A percentile compares a stretch with the other conserved stretches of the same genome.
Evolutionary conservation across 2,113 vertebrate genomes (phyloP).

Genomic region (Redunca redunca): DNA sequence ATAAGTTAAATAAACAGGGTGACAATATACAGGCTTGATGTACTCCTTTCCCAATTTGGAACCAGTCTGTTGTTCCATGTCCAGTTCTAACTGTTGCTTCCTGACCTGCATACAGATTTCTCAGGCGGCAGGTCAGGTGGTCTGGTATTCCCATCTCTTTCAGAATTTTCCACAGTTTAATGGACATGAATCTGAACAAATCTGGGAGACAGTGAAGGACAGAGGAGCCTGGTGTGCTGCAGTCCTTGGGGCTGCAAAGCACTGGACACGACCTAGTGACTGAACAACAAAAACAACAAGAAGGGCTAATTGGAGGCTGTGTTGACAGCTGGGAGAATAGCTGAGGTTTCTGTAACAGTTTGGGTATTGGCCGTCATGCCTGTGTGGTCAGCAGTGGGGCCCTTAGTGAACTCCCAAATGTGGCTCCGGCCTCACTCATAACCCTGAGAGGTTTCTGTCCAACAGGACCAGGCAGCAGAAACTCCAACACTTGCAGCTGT

Average conservation of each 20-base stretch:
- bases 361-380: rapidly evolving
- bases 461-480: no score
- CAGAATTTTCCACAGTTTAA: not conserved
- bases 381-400: rapidly evolving
- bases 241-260: not conserved
- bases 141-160: not conserved
- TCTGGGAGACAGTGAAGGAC: not conserved
- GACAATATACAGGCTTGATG: not conserved
- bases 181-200: not conserved
- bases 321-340: not conserved
- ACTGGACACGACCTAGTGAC: not conserved
- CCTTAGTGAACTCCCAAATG: not conserved
- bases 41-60: not conserved
- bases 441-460: not conserved
- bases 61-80: not conserved
- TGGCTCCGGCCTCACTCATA: not conserved
- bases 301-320: not conserved
- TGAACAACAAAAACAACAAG: not conserved
- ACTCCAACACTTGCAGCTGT: not conserved
- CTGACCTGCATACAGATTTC: not conserved
- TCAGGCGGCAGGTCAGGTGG: not conserved
- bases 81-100: not conserved
- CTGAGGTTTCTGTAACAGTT: not conserved
- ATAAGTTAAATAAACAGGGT: not conserved
- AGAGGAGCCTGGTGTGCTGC: rapidly evolving